A percentile compares a stretch with the other conserved stretches of the same genome.
Evolutionary conservation across 2,113 vertebrate genomes (phyloP).

Genomic region (Mustela nigripes): DNA sequence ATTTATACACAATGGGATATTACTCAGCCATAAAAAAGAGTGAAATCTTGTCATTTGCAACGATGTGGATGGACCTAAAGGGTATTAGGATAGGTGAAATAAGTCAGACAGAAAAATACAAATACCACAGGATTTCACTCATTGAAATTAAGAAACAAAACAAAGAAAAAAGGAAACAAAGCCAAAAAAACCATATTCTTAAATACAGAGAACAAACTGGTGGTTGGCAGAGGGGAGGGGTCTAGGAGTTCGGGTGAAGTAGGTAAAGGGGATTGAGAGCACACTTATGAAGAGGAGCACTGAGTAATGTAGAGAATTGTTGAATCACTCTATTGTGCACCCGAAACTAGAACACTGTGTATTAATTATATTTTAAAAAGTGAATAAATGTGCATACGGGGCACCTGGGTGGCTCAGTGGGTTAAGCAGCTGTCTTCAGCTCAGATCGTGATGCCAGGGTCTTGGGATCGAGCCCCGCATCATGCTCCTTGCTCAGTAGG

Average conservation of each 20-base stretch:
- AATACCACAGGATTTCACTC: not conserved
- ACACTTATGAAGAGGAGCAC: not conserved
- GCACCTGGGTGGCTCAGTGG: too few species aligned
- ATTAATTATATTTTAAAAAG: not conserved
- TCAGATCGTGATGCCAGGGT: too few species aligned
- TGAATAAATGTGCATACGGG: not conserved
- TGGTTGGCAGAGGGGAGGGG: not conserved
- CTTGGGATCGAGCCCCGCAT: too few species aligned
- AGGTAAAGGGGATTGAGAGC: not conserved
- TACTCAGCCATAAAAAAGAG: not conserved
- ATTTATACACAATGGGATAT: not conserved
- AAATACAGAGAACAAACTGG: not conserved
- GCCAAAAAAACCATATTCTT: not conserved
- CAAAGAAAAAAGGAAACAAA: not conserved
- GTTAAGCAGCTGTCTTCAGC: too few species aligned
- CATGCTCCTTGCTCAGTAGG: too few species aligned
- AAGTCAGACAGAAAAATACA: not conserved
- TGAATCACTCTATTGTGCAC: not conserved
- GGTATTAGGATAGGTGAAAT: not conserved
- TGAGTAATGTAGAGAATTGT: not conserved
- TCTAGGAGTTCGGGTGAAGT: not conserved
- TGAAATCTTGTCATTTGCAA: not conserved
- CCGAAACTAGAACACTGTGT: not conserved
- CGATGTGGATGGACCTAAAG: not conserved
- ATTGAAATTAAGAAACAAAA: not conserved